Evolutionary conservation across 2,888 invertebrate species (phyloP), one percentile per base, ranked within the genome.

Genomic region (Drosophila rubida): DNA sequence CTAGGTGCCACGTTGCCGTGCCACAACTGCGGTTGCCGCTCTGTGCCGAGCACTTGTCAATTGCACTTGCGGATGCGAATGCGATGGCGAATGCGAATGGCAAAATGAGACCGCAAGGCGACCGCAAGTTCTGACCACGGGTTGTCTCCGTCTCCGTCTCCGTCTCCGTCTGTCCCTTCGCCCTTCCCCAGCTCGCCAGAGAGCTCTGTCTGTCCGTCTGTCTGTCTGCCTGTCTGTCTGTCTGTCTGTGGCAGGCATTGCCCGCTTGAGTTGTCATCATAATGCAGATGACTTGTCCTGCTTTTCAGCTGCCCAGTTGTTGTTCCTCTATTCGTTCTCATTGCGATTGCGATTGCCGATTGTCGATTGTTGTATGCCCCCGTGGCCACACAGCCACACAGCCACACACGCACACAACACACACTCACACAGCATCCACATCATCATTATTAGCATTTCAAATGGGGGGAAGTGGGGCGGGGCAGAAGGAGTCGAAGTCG

Each of bases 361-460:
- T 64, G 50, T 7, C 58, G 63, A 48, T 59, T 51, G 51, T 59
- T 59, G 32, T 50, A 32, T 2, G 23, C 44, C 41, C 64, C 46
- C 57, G 75, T 57, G 59, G 73, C 45, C 27, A 25, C 54, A 62
- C 57, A 39, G 46, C 64, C 1, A n/a, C 57, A 39, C 50, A 69
- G 11, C 1, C 9, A 1, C 11, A 30, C 30, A 30, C 30, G 2
- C 30, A 51, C 57, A 39, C 50, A 69, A 69, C 23, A 23, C 25
- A 25, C 25, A 25, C 7, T 6, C 7, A 25, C 1, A 7, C 7
- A 25, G 50, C 50, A 22, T n/a, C 46, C 37, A 30, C 61, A 62
- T 51, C 54, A 57, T 55, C 58, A 60, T 74, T 69, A 74, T 73
- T 74, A 69, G 65, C 69, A 61, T 69, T 69, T 23, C 5, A 42